Evolutionary conservation across 1,140 invertebrate species (phyloP).

Genomic region (Diorhabda carinulata): DNA sequence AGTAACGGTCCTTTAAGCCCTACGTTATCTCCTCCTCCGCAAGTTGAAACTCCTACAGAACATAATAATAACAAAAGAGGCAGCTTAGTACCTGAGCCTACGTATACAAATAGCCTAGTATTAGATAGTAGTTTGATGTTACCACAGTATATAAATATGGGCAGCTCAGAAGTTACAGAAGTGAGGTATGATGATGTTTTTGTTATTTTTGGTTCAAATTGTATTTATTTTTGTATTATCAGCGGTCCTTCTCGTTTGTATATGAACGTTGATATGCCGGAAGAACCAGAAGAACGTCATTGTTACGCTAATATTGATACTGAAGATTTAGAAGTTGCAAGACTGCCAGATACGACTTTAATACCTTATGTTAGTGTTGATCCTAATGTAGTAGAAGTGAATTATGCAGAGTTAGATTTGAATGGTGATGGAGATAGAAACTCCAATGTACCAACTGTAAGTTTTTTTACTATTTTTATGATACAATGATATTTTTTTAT

Average conservation of each 20-base stretch:
- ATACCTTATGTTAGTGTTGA: conserved; percentile 46
- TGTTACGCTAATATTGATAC: conserved; percentile 65
- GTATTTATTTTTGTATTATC: background rate
- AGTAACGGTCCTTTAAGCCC: conserved; percentile 43
- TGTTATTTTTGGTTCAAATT: background rate
- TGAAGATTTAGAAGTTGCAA: conserved; percentile 54
- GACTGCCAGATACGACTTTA: conserved; percentile 51
- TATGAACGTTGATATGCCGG: conserved; percentile 59
- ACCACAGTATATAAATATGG: conserved; percentile 48
- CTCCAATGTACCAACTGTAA: background rate
- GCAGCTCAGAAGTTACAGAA: conserved; percentile 19
- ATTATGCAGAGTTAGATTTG: conserved; percentile 74
- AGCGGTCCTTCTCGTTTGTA: conserved; percentile 55
- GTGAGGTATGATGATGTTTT: background rate
- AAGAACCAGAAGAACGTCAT: conserved; percentile 46
- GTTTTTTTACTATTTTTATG: too few species aligned
- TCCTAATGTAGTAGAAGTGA: conserved; percentile 53
- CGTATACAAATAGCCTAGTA: conserved; percentile 36
- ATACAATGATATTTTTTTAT: too few species aligned
- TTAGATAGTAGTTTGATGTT: conserved; percentile 31
- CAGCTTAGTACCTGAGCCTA: conserved; percentile 32
- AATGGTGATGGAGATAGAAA: conserved; percentile 45
- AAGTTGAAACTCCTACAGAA: conserved; percentile 40
- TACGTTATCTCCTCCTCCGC: conserved; percentile 32
- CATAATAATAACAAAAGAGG: conserved; percentile 46